phyloP scores from a whole-genome alignment of 2,888 invertebrate genomes.

The Thysanoteuthis rhombus region DNA sequence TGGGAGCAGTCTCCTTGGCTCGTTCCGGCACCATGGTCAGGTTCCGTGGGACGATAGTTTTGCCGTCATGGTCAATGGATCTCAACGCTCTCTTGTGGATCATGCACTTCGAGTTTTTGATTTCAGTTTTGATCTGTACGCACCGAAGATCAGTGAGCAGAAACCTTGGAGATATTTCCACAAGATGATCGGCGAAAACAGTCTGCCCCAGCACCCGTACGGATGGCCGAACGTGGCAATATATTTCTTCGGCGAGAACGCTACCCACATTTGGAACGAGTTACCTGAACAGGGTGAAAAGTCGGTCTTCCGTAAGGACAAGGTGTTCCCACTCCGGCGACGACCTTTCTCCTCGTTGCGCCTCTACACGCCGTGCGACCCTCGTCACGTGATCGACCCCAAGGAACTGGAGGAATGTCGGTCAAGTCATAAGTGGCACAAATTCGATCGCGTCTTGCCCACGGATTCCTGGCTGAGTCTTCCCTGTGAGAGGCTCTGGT shows the following conservation, averaged over 20 bases:
- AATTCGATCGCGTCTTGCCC: background rate
- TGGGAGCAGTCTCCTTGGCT: background rate
- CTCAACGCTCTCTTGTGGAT: background rate
- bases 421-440: background rate
- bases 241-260: background rate
- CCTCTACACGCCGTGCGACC: background rate
- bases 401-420: background rate
- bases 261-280: conserved; percentile 14
- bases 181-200: background rate
- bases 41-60: conserved; percentile 16
- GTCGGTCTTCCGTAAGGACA: background rate
- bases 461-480: no score
- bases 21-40: conserved; percentile 15
- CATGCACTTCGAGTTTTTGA: background rate
- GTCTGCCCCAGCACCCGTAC: background rate
- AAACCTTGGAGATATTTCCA: conserved; percentile 1
- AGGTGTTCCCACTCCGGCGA: background rate
- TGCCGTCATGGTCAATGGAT: background rate
- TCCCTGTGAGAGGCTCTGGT: background rate
- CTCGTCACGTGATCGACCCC: background rate
- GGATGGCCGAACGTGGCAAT: background rate
- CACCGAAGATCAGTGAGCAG: background rate
- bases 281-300: background rate
- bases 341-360: background rate
- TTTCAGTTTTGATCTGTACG: background rate